These are phyloP conservation scores for Phocoena phocoena DNA, from an alignment of 2,113 vertebrate genomes.

Conservation along the genomic window DNA sequence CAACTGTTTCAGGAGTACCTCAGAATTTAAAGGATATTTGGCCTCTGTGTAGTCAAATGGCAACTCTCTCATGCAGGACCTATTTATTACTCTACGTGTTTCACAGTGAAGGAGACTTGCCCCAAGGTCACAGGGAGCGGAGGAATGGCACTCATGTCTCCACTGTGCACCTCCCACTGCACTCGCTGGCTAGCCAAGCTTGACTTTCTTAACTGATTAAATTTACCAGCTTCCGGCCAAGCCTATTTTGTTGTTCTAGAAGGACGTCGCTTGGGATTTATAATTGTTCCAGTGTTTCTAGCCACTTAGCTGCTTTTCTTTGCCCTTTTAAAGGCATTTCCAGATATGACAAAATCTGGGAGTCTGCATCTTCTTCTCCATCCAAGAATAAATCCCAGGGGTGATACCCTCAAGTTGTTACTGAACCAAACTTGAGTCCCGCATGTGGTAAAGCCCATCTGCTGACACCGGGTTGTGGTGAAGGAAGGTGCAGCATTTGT, in stretches of 20 bases:
- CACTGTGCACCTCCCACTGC: neutral
- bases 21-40: neutral
- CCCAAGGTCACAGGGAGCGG: neutral
- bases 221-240: neutral
- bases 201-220: neutral
- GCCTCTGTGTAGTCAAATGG: neutral
- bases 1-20: neutral
- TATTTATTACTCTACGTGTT: neutral
- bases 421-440: neutral
- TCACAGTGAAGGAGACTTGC: neutral
- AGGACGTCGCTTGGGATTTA: neutral
- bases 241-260: neutral
- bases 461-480: fast-evolving
- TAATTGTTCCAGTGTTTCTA: neutral
- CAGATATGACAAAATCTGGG: neutral
- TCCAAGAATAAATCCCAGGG: slow-evolving; percentile 12
- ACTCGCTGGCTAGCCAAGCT: neutral
- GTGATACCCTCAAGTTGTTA: neutral
- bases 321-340: slow-evolving; percentile 5
- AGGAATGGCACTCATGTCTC: neutral
- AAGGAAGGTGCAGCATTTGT: neutral
- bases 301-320: neutral
- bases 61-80: too few relatives aligned
- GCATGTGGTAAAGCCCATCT: neutral
- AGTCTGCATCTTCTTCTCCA: neutral